These are phyloP conservation scores for Cephus pygmeus DNA, from an alignment of 2,888 invertebrate species.

Conservation along the genomic window DNA sequence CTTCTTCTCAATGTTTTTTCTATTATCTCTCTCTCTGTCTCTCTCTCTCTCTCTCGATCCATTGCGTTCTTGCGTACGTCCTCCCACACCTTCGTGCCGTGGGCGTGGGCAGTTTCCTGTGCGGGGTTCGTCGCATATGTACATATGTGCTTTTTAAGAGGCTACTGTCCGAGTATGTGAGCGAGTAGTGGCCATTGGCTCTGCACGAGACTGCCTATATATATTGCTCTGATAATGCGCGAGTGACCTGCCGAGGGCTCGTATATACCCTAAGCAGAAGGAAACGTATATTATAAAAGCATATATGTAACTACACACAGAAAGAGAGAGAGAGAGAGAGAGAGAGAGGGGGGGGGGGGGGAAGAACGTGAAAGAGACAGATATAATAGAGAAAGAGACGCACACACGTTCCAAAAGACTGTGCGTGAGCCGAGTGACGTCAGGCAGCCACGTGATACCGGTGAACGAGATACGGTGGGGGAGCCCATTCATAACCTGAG, in stretches of 20 bases:
- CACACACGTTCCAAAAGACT: slow-evolving; percentile 1
- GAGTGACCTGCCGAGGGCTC: not conserved
- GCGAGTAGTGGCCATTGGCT: slow-evolving; percentile 1
- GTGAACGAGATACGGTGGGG: slow-evolving; percentile 33
- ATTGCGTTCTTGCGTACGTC: slow-evolving; percentile 3
- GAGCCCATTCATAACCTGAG: slow-evolving; percentile 59
- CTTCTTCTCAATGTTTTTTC: not conserved
- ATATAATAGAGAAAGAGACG: slow-evolving; percentile 3
- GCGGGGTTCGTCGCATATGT: not conserved
- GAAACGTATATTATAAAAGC: not conserved
- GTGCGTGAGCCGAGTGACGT: slow-evolving; percentile 32
- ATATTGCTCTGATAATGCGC: not conserved
- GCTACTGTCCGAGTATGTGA: not conserved
- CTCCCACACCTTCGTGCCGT: not conserved
- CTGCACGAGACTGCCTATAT: not conserved
- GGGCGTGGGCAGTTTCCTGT: slow-evolving; percentile 9
- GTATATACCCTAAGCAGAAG: not conserved
- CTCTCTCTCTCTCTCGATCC: slow-evolving; percentile 10
- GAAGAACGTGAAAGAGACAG: not conserved
- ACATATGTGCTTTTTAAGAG: not conserved
- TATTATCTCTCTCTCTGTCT: no score
- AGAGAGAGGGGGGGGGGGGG: slow-evolving; percentile 15
- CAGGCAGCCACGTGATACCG: slow-evolving; percentile 46
- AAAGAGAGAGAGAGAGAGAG: slow-evolving; percentile 1
- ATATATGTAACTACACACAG: not conserved